These are phyloP conservation scores for Felis catus DNA, from an alignment of 2,113 vertebrate genomes.

Conservation along the genomic window F.catus_Fca126_mat1.0 CM031413.1:29380501-29381000, in stretches of 20 bases:
- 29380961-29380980: background rate
- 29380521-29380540: background rate
- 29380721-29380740: background rate
- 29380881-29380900: background rate
- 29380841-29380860: background rate
- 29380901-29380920: background rate
- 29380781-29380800: background rate
- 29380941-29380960: background rate
- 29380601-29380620: background rate
- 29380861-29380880: background rate
- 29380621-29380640: background rate
- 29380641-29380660: background rate
- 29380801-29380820: background rate
- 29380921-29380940: background rate
- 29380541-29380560: background rate
- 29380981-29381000: background rate
- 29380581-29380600: background rate
- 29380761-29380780: background rate
- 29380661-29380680: background rate
- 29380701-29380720: background rate
- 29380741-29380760: background rate
- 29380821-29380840: background rate
- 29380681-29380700: background rate
- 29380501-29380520: background rate
- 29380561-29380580: background rate